A percentile compares a stretch with the other conserved stretches of the same genome.
Evolutionary conservation across 2,113 vertebrate species (phyloP).

Genomic region (Amphiprion ocellaris): DNA sequence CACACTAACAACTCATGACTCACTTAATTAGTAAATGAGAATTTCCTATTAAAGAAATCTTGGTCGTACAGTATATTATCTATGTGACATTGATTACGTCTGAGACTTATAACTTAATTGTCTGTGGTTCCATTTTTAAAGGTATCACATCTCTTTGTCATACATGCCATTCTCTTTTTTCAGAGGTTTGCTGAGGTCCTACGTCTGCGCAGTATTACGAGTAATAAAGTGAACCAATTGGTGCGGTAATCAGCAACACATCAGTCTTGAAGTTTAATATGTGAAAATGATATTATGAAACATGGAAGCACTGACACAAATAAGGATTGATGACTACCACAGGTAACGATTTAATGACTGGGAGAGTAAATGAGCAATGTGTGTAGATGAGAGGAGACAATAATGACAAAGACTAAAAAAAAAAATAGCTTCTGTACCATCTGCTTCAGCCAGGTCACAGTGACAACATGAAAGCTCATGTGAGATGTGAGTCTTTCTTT

Average conservation of each 20-base stretch:
- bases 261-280: not conserved
- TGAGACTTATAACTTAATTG: not conserved
- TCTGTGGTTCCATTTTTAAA: not conserved
- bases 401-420: not conserved
- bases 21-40: not conserved
- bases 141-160: too few species aligned
- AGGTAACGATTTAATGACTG: not conserved
- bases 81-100: not conserved
- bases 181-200: not conserved
- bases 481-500: not conserved
- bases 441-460: constrained; percentile 16
- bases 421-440: constrained; percentile 16
- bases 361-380: not conserved
- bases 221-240: not conserved
- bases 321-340: not conserved
- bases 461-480: not conserved
- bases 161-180: not conserved
- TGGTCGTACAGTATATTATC: not conserved
- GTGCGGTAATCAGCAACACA: not conserved
- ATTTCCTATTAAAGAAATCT: not conserved
- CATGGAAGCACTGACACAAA: not conserved
- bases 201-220: not conserved
- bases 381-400: not conserved
- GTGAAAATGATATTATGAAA: not conserved
- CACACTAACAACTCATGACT: constrained; percentile 3